Conservation (phyloP, 2,888 invertebrate species). For the Lottia gigantea region DNA sequence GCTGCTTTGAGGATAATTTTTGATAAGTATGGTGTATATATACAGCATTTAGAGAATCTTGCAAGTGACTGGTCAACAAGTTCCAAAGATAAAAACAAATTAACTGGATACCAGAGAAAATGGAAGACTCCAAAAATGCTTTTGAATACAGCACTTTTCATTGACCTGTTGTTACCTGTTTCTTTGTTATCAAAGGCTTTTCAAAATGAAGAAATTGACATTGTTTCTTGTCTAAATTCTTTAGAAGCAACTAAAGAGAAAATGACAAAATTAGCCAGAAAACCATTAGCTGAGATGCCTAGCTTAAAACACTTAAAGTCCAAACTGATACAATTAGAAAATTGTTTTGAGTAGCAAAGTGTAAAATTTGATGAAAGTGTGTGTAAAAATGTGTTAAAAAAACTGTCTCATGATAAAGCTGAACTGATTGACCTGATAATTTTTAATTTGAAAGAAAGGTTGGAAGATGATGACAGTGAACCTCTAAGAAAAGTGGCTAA, state of each 20-base stretch:
- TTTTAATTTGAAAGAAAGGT: no score
- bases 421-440: no score
- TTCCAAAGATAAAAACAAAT: not conserved
- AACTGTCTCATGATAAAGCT: no score
- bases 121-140: slow-evolving; percentile 18
- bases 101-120: slow-evolving; percentile 12
- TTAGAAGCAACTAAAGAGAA: no score
- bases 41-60: slow-evolving; percentile 14
- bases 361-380: not conserved
- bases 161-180: slow-evolving; percentile 11
- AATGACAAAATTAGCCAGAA: no score
- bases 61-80: not conserved
- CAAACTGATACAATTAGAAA: not conserved
- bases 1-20: slow-evolving; percentile 11
- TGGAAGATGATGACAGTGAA: not conserved
- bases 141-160: slow-evolving; percentile 10
- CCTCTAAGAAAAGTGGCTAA: not conserved
- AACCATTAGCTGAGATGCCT: no score
- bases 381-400: no score
- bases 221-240: not conserved
- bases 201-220: slow-evolving; percentile 15
- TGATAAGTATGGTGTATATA: slow-evolving; percentile 20
- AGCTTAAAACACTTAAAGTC: not conserved
- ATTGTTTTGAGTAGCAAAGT: not conserved
- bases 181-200: slow-evolving; percentile 12